A percentile compares a stretch with the other conserved stretches of the same genome.
phyloP scores from a whole-genome alignment of 2,797 vertebrate species.

The Sparidentex hasta region DNA sequence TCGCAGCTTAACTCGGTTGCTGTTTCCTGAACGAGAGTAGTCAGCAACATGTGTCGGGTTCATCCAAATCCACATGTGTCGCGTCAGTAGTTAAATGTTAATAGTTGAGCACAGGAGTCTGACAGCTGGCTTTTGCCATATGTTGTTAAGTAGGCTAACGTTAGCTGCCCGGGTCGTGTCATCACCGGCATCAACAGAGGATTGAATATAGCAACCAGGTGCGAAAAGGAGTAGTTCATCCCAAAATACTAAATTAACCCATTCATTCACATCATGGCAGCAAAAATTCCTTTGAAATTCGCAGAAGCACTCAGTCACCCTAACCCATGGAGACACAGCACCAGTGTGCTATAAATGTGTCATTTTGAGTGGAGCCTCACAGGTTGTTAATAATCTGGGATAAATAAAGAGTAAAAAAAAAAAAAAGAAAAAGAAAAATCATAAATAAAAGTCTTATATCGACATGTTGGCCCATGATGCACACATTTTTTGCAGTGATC shows the following conservation, averaged over 20 bases:
- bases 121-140: slow-evolving; percentile 15
- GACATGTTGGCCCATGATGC: no score
- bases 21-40: neutral
- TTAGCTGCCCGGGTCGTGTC: slow-evolving; percentile 24
- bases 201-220: neutral
- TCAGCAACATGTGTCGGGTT: slow-evolving; percentile 11
- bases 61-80: slow-evolving; percentile 11
- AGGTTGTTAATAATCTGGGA: no score
- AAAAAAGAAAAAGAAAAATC: no score
- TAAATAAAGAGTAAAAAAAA: no score
- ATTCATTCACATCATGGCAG: neutral
- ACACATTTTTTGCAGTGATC: no score
- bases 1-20: neutral
- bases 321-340: neutral
- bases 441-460: no score
- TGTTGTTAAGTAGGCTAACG: slow-evolving; percentile 13
- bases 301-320: neutral
- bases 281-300: neutral
- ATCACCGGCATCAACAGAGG: neutral
- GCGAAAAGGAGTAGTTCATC: neutral
- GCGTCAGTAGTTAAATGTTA: neutral
- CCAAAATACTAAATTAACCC: neutral
- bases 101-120: neutral
- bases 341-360: no score
- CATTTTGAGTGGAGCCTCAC: no score